Conservation (phyloP, 2,888 invertebrate species). For the Perizoma flavofasciatum region DNA sequence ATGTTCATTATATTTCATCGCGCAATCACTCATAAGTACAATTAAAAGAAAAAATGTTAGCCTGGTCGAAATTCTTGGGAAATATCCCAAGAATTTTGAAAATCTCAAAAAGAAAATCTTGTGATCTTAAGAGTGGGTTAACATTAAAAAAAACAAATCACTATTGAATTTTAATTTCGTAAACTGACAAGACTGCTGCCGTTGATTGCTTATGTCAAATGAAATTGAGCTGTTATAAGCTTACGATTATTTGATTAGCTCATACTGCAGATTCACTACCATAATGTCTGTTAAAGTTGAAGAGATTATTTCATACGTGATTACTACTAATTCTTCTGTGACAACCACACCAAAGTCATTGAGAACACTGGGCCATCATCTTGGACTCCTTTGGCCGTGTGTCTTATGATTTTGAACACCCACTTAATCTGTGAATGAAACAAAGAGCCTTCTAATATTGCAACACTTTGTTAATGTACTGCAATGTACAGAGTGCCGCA, state of each 20-base stretch:
- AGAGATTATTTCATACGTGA: background rate
- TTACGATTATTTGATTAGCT: background rate
- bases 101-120: too few species aligned
- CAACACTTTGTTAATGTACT: constrained; percentile 49
- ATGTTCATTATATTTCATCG: too few species aligned
- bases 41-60: too few species aligned
- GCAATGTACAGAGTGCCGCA: constrained; percentile 25
- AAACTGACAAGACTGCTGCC: too few species aligned
- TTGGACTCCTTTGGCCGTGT: constrained; percentile 70
- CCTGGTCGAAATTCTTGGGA: too few species aligned
- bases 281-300: background rate
- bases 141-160: too few species aligned
- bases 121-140: too few species aligned
- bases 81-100: too few species aligned
- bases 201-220: background rate
- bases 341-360: constrained; percentile 76
- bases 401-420: constrained; percentile 81
- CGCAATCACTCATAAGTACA: too few species aligned
- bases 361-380: constrained; percentile 71
- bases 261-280: too few species aligned
- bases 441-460: constrained; percentile 63
- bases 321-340: constrained; percentile 6
- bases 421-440: constrained; percentile 73
- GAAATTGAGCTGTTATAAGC: background rate
- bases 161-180: too few species aligned